These are phyloP conservation scores for Lutjanus campechanus DNA, from an alignment of 2,797 vertebrate genomes.

Conservation along the genomic window DNA sequence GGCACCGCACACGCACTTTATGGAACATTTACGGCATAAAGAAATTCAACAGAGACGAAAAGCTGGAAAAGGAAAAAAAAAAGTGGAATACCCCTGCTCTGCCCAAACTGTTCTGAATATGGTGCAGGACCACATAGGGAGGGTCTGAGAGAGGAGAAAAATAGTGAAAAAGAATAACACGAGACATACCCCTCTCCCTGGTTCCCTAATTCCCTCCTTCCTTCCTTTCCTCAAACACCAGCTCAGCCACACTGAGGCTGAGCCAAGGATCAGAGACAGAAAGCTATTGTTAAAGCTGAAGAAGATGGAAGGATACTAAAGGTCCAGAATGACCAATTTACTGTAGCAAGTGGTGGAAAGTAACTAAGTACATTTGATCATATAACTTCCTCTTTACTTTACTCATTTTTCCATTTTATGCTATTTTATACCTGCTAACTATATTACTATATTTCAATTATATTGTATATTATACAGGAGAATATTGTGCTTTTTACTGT, in stretches of 20 bases:
- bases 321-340: constrained; percentile 25
- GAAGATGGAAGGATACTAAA: constrained; percentile 27
- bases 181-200: constrained; percentile 40
- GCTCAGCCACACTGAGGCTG: constrained; percentile 31
- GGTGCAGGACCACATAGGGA: constrained; percentile 50
- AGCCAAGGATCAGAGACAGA: constrained; percentile 55
- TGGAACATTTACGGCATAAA: constrained; percentile 33
- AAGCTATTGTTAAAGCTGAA: constrained; percentile 62
- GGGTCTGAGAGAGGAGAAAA: constrained; percentile 39
- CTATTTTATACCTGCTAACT: background rate
- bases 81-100: constrained; percentile 17
- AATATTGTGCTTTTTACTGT: background rate
- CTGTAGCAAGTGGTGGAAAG: background rate
- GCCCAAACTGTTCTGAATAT: constrained; percentile 30
- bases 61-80: constrained; percentile 8
- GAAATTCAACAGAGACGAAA: constrained; percentile 13
- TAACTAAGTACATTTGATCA: background rate
- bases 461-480: background rate
- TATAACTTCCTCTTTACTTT: too few species aligned
- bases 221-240: constrained; percentile 59
- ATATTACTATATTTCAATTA: background rate
- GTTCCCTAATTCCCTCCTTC: constrained; percentile 49
- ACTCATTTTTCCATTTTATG: background rate
- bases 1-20: constrained; percentile 8
- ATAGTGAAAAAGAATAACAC: constrained; percentile 56